Percentiles rank a stretch among this genome's conserved stretches.
phyloP scores from a whole-genome alignment of 2,888 invertebrate genomes.

The Acleris sparsana region DNA sequence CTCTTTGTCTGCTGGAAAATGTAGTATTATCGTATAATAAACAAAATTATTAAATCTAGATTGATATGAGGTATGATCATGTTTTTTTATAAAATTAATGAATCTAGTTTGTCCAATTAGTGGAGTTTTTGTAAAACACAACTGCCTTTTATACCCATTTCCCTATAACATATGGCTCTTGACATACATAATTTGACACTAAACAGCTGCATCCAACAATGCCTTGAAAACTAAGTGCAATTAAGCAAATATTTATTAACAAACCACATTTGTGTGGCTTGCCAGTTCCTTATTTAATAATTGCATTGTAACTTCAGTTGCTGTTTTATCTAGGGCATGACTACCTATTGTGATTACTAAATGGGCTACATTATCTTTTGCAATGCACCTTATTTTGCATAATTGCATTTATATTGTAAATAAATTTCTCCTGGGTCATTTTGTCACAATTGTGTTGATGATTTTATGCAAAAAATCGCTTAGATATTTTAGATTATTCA shows the following conservation, averaged over 20 bases:
- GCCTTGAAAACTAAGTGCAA: slow-evolving; percentile 16
- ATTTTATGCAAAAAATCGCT: slow-evolving; percentile 3
- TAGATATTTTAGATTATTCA: no score
- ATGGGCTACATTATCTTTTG: slow-evolving; percentile 27
- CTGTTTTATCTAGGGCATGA: slow-evolving; percentile 27
- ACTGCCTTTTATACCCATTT: background rate
- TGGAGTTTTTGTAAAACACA: no score
- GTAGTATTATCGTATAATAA: no score
- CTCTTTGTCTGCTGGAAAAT: no score
- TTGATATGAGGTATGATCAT: no score
- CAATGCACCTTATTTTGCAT: slow-evolving; percentile 29
- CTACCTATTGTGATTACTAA: slow-evolving; percentile 33
- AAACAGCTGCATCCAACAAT: slow-evolving; percentile 8
- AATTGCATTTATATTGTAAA: slow-evolving; percentile 10
- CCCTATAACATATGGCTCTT: background rate
- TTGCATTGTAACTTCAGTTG: slow-evolving; percentile 21
- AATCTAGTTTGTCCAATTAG: no score
- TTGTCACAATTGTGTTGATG: background rate
- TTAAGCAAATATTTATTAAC: slow-evolving; percentile 27
- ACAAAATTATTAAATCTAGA: no score
- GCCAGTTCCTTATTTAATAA: slow-evolving; percentile 30
- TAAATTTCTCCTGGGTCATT: background rate
- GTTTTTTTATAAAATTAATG: no score
- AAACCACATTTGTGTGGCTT: slow-evolving; percentile 15
- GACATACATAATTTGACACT: slow-evolving; percentile 18